Conservation (phyloP, 2,797 vertebrate genomes). For the Anolis apletophallus region DNA sequence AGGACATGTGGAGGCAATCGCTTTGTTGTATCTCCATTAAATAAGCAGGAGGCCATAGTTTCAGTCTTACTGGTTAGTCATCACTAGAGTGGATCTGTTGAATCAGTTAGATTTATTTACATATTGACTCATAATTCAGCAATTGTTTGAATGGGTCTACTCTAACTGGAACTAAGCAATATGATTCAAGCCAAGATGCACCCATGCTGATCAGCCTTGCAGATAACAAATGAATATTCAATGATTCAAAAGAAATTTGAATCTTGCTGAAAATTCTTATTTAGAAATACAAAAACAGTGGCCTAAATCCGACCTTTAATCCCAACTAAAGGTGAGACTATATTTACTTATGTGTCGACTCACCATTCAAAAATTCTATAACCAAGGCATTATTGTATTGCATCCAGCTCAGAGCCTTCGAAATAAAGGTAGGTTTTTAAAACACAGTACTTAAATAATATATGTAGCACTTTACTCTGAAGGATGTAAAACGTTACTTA, state of each 20-base stretch:
- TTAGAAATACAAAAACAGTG: neutral
- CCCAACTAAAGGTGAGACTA: no score
- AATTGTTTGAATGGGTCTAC: neutral
- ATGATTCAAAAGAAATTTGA: no score
- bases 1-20: no score
- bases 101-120: neutral
- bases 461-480: neutral
- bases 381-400: neutral
- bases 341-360: no score
- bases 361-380: neutral
- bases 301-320: neutral
- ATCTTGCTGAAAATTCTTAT: neutral
- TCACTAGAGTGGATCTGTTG: neutral
- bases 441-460: neutral
- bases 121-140: neutral
- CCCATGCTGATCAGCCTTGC: neutral
- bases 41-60: neutral
- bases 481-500: neutral
- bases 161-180: neutral
- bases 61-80: neutral
- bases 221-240: neutral
- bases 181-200: neutral
- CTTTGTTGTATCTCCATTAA: no score
- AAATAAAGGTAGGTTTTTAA: neutral
- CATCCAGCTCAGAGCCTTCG: no score